phyloP scores from a whole-genome alignment of 2,113 vertebrate species.

The Mormoops blainvillei region DNA sequence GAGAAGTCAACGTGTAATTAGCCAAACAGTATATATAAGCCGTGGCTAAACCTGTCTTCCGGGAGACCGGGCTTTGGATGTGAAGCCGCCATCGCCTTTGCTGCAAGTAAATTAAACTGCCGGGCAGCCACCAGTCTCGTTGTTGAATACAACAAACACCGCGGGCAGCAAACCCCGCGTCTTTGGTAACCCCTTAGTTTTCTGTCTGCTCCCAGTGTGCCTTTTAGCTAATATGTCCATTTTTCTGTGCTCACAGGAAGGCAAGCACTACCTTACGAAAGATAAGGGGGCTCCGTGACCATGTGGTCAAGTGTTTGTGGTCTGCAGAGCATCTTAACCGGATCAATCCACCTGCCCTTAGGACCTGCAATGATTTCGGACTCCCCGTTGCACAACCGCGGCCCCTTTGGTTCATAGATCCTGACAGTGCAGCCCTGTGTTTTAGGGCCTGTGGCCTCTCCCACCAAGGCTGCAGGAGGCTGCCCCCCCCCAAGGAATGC shows the following conservation, averaged over 20 bases:
- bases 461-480: too few species aligned
- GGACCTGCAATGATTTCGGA: not conserved
- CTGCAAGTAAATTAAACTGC: not conserved
- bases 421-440: not conserved
- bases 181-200: not conserved
- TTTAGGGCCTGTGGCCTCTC: not conserved
- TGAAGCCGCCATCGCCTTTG: not conserved
- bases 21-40: not conserved
- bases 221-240: not conserved
- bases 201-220: not conserved
- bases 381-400: fast-evolving
- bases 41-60: too few species aligned
- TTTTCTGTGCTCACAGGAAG: not conserved
- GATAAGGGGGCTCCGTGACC: not conserved
- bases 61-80: not conserved
- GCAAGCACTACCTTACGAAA: fast-evolving
- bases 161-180: not conserved
- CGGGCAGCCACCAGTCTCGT: too few species aligned
- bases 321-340: not conserved
- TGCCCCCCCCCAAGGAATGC: not conserved
- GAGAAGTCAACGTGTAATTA: not conserved
- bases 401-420: not conserved
- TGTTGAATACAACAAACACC: not conserved
- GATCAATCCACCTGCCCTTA: not conserved
- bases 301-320: not conserved